Evolutionary conservation across 2,888 invertebrate species (phyloP).

Genomic region (Dryocosmus kuriphilus): DNA sequence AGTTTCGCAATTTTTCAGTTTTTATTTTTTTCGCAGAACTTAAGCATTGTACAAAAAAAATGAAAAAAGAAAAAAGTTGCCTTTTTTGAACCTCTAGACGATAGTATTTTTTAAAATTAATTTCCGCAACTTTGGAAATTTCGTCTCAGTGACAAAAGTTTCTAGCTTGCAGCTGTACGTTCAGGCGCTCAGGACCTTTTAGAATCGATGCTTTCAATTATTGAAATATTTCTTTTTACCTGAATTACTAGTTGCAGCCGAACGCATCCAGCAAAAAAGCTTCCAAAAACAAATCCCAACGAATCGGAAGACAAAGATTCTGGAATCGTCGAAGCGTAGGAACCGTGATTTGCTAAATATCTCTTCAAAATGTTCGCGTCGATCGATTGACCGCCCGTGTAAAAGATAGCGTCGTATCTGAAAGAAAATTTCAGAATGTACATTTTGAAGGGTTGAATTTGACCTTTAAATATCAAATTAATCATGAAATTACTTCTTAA

Average conservation of each 20-base stretch:
- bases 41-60: too few relatives aligned
- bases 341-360: constrained; percentile 75
- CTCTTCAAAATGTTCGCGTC: constrained; percentile 72
- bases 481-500: not conserved
- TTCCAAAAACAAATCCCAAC: constrained; percentile 78
- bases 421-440: constrained; percentile 38
- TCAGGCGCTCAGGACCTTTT: too few relatives aligned
- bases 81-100: too few relatives aligned
- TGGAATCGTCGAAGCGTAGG: constrained; percentile 79
- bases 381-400: constrained; percentile 77
- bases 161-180: too few relatives aligned
- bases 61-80: too few relatives aligned
- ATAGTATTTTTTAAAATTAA: too few relatives aligned
- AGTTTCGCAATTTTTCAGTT: too few relatives aligned
- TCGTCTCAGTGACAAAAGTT: too few relatives aligned
- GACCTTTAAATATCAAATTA: not conserved
- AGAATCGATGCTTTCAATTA: too few relatives aligned
- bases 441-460: too few relatives aligned
- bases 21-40: too few relatives aligned
- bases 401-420: constrained; percentile 79
- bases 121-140: too few relatives aligned
- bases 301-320: constrained; percentile 79
- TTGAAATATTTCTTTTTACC: constrained; percentile 67
- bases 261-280: constrained; percentile 78
- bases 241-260: constrained; percentile 75